Evolutionary conservation across 2,113 vertebrate genomes (phyloP).

Genomic region (Muscicapa adusta): DNA sequence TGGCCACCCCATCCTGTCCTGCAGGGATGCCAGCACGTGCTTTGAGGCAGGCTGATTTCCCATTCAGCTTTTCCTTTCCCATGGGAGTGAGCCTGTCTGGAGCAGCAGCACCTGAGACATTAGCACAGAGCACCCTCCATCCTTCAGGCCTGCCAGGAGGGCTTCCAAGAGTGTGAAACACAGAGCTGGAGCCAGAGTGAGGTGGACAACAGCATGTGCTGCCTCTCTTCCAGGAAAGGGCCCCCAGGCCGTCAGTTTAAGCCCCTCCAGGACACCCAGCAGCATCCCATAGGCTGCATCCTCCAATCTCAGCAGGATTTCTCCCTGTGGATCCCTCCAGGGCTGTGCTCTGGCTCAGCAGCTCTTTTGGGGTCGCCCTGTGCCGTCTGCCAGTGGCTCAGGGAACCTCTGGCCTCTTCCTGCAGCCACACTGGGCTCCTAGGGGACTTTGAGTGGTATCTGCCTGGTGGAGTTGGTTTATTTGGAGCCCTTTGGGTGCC

Average conservation of each 20-base stretch:
- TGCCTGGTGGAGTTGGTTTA: accelerated
- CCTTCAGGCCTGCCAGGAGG: neutral
- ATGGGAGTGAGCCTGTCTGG: accelerated
- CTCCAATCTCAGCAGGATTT: neutral
- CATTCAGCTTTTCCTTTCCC: neutral
- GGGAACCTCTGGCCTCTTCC: neutral
- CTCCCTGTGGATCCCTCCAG: neutral
- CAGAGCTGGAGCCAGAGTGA: accelerated
- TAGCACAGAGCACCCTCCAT: neutral
- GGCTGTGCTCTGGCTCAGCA: accelerated
- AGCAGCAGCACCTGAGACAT: neutral
- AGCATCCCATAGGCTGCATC: neutral
- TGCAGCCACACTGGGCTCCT: accelerated
- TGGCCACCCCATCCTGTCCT: neutral
- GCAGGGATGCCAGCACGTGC: accelerated
- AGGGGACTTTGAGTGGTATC: neutral
- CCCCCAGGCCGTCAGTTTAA: accelerated
- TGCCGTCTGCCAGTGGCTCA: accelerated
- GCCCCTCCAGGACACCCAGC: neutral
- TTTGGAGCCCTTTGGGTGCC: neutral
- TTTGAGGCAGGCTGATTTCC: neutral
- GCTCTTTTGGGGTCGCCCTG: neutral
- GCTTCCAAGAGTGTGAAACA: neutral
- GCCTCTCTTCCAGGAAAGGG: neutral
- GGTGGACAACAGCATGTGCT: accelerated